Evolutionary conservation across 1,140 invertebrate species (phyloP).

Genomic region (Drosophila watanabei): DNA sequence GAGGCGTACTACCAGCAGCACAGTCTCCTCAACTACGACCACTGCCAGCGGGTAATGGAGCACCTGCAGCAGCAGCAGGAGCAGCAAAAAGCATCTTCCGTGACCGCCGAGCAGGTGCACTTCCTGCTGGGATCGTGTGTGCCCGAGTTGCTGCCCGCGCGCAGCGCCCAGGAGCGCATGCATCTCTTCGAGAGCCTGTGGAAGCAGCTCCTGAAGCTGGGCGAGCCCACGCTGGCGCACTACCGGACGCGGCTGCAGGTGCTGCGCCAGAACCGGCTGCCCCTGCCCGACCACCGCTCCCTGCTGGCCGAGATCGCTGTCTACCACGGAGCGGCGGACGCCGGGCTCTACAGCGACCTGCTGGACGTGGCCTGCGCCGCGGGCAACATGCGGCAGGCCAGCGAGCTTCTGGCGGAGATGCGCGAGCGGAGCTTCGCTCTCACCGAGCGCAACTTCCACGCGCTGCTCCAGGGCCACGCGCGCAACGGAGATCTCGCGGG

Average conservation of each 20-base stretch:
- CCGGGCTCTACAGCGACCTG: conserved; percentile 70
- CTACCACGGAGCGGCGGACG: conserved; percentile 45
- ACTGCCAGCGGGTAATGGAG: conserved; percentile 54
- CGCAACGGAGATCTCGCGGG: conserved; percentile 84
- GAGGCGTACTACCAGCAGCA: conserved; percentile 68
- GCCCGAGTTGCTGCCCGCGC: conserved; percentile 63
- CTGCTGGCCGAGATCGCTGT: conserved; percentile 67
- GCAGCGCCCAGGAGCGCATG: conserved; percentile 43
- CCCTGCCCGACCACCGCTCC: conserved; percentile 55
- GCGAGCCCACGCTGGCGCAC: conserved; percentile 50
- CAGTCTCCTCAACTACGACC: conserved; percentile 50
- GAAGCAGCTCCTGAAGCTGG: conserved; percentile 55
- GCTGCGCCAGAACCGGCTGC: conserved; percentile 57
- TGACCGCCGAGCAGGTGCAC: conserved; percentile 54
- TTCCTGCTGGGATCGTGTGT: conserved; percentile 73
- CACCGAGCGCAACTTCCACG: conserved; percentile 87
- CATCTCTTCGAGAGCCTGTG: conserved; percentile 63
- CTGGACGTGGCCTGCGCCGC: conserved; percentile 85
- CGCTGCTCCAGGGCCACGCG: conserved; percentile 86
- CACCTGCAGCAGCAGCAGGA: conserved; percentile 24
- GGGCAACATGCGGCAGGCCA: conserved; percentile 86
- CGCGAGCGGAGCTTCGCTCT: conserved; percentile 86
- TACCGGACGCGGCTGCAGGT: conserved; percentile 69
- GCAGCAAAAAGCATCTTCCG: background rate
- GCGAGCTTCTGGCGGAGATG: conserved; percentile 86